A percentile compares a stretch with the other conserved stretches of the same genome.
These are phyloP conservation scores for Cremastobaeus sp. DNA, from an alignment of 2,888 invertebrate species.

Conservation along the genomic window DNA sequence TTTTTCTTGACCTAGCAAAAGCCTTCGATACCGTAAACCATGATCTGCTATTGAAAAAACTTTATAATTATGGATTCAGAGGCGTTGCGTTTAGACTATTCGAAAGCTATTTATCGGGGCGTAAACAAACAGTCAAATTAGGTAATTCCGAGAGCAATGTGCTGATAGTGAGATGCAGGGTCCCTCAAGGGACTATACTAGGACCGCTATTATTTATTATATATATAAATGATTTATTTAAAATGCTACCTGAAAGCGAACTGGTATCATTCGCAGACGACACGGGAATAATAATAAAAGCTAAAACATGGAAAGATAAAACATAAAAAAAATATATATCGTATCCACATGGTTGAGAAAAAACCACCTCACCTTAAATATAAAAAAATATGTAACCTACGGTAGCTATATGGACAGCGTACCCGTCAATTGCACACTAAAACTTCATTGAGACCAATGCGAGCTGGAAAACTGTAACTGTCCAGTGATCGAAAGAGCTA, in stretches of 20 bases:
- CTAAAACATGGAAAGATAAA: background rate
- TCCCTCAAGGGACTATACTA: background rate
- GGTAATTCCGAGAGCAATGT: background rate
- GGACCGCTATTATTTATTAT: background rate
- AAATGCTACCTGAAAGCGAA: background rate
- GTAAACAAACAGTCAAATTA: background rate
- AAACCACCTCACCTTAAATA: background rate
- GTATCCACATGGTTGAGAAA: background rate
- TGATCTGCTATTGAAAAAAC: background rate
- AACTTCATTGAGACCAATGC: background rate
- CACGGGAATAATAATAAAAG: background rate
- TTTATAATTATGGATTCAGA: background rate
- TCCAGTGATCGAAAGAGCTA: too few relatives aligned
- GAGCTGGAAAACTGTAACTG: background rate
- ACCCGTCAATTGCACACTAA: background rate
- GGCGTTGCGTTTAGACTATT: background rate
- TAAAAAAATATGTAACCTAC: background rate
- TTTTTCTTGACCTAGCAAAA: background rate
- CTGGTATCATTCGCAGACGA: background rate
- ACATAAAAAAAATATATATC: background rate
- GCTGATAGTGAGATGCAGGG: background rate
- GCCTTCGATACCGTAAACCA: background rate
- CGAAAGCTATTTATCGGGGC: background rate
- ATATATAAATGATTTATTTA: background rate
- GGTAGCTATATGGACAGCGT: background rate